Evolutionary conservation across 2,888 invertebrate genomes (phyloP).

Genomic region (Drosophila anomelani): DNA sequence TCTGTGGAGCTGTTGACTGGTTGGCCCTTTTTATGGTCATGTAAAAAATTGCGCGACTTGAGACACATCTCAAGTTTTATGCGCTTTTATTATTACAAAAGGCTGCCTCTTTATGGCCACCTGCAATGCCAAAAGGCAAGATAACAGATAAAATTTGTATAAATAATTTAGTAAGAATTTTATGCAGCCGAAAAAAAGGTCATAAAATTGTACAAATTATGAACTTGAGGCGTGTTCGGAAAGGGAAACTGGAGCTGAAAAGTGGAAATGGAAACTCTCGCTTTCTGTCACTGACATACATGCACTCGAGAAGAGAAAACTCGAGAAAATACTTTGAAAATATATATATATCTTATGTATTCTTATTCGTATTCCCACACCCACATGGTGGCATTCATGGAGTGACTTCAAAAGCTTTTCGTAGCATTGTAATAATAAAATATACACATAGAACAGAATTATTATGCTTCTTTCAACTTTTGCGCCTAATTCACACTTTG

Average conservation of each 20-base stretch:
- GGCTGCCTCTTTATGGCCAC: slow-evolving; percentile 68
- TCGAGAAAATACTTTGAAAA: slow-evolving; percentile 29
- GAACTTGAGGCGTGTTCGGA: slow-evolving; percentile 60
- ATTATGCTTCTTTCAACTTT: slow-evolving; percentile 72
- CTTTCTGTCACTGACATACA: slow-evolving; percentile 58
- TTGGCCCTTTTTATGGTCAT: slow-evolving; percentile 66
- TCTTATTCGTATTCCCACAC: slow-evolving; percentile 12
- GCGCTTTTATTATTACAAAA: slow-evolving; percentile 62
- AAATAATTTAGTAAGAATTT: slow-evolving; percentile 58
- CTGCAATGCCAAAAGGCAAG: slow-evolving; percentile 64
- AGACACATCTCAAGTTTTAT: slow-evolving; percentile 63
- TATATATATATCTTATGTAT: slow-evolving; percentile 1
- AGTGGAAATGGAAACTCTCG: slow-evolving; percentile 16
- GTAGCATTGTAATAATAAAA: slow-evolving; percentile 62
- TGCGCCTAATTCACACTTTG: slow-evolving; percentile 77
- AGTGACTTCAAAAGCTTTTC: slow-evolving; percentile 71
- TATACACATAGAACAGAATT: slow-evolving; percentile 58
- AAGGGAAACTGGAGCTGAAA: slow-evolving; percentile 6
- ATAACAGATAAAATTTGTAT: slow-evolving; percentile 65
- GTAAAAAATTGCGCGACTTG: slow-evolving; percentile 53
- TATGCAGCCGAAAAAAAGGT: slow-evolving; percentile 20
- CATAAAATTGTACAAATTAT: slow-evolving; percentile 68
- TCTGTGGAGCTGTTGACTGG: slow-evolving; percentile 31
- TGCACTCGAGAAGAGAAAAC: slow-evolving; percentile 56
- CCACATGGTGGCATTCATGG: neutral